Base-by-base conservation (phyloP, 1,140 invertebrate genomes). In the Nasonia giraulti region DNA sequence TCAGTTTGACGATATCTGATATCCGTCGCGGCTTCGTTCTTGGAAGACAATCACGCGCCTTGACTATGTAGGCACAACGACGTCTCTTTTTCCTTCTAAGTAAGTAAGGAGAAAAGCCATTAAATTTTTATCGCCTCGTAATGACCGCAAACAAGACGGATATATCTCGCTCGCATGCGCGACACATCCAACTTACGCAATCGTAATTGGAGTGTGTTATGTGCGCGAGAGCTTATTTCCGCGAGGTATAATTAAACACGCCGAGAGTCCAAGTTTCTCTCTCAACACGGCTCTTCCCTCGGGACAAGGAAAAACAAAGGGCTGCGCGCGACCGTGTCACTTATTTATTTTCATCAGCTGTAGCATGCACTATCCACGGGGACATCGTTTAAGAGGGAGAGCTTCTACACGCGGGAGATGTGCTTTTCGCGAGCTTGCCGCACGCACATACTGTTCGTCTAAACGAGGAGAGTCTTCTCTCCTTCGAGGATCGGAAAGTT, bases 271-370 rank as follows among this genome's bases (percentile, higher is more conserved):
- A 62, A 62, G 55, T 62, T 62, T n/a, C 55, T 62, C 55, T 62
- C 55, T 44, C 40, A 44, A 44, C 14, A n/a, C 20, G 55, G 6
- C 20, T 62, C 37, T 44, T 73, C 40, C 79, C 40, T 71, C 68
- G 68, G 68, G 33, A 44, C 11, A 4, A 66, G 23, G 23, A 14
- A 50, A 80, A 80, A 80, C 17, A 73, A 80, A 44, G 79, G 40
- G 8, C 12, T 80, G n/a, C 23, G 12, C 14, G 14, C 10, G 11
- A 73, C 40, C 8, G 8, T 14, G 68, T 40, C 68, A 71, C 66
- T 80, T 71, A 80, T 68, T 80, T 80, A 80, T 80, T 80, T 80
- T 31, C 23, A 80, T 73, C n/a, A 12, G 23, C 10, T 80, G n/a
- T 3, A 6, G 33, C 33, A 37, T 37, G n/a, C 10, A 27, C 12